phyloP scores from a whole-genome alignment of 2,888 invertebrate genomes.

The Tenthredo amoena region DNA sequence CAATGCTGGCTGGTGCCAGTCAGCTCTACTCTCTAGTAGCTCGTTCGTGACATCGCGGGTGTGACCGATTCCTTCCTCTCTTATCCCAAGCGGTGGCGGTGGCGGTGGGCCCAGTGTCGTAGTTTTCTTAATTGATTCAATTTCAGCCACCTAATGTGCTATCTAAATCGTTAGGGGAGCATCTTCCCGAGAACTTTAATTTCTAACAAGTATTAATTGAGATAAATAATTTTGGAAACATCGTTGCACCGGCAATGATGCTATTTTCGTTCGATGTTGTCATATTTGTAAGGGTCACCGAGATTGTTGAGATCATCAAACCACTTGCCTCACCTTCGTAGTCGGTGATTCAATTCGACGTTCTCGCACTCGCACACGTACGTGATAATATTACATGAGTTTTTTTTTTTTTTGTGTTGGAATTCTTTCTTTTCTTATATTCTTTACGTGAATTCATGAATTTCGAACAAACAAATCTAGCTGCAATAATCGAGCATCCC shows the following conservation, averaged over 20 bases:
- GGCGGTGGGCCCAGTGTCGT: not conserved
- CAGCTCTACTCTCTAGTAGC: constrained; percentile 22
- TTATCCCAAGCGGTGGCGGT: not conserved
- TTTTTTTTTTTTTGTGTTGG: not conserved
- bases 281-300: constrained; percentile 62
- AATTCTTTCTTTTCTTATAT: not conserved
- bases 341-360: constrained; percentile 38
- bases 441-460: not conserved
- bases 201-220: not conserved
- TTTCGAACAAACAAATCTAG: not conserved
- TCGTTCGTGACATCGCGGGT: constrained; percentile 38
- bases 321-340: constrained; percentile 62
- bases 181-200: not conserved
- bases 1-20: constrained; percentile 41
- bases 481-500: not conserved
- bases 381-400: not conserved
- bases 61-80: constrained; percentile 39
- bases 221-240: not conserved
- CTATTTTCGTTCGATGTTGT: constrained; percentile 66
- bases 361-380: not conserved
- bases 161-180: not conserved
- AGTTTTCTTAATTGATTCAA: constrained; percentile 43
- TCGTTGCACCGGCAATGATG: constrained; percentile 25
- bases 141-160: constrained; percentile 21
- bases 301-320: constrained; percentile 70